Evolutionary conservation across 2,113 vertebrate genomes (phyloP).

Genomic region (Tretioscincus oriximinensis): DNA sequence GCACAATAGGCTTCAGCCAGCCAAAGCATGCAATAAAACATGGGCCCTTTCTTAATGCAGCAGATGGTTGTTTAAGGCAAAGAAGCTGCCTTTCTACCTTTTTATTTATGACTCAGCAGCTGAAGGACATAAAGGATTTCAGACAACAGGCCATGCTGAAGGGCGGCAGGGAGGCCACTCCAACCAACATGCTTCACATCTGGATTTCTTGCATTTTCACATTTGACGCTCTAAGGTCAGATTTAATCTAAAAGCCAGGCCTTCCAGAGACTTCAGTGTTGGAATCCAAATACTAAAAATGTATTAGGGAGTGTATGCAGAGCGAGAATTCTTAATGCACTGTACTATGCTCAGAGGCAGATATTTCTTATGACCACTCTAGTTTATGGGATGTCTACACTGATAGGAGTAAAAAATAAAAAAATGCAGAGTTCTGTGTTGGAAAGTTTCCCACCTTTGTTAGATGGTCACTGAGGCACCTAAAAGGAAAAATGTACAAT

Average conservation of each 20-base stretch:
- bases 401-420: no score
- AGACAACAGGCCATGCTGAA: slow-evolving; percentile 26
- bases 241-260: not conserved
- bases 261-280: not conserved
- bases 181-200: not conserved
- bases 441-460: no score
- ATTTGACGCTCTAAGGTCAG: not conserved
- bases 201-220: not conserved
- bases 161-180: slow-evolving; percentile 3
- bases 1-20: slow-evolving; percentile 41
- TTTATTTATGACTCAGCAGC: slow-evolving; percentile 59
- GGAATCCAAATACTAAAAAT: not conserved
- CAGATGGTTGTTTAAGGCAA: slow-evolving; percentile 21
- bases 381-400: no score
- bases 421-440: no score
- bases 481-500: no score
- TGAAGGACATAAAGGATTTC: slow-evolving; percentile 41
- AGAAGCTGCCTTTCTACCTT: not conserved
- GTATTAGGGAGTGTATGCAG: no score
- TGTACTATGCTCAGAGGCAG: no score
- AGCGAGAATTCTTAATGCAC: no score
- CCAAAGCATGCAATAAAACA: slow-evolving; percentile 47
- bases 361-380: no score
- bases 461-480: no score
- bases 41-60: slow-evolving; percentile 15